Evolutionary conservation across 1,140 invertebrate species (phyloP).

Genomic region (Lethocerus indicus): DNA sequence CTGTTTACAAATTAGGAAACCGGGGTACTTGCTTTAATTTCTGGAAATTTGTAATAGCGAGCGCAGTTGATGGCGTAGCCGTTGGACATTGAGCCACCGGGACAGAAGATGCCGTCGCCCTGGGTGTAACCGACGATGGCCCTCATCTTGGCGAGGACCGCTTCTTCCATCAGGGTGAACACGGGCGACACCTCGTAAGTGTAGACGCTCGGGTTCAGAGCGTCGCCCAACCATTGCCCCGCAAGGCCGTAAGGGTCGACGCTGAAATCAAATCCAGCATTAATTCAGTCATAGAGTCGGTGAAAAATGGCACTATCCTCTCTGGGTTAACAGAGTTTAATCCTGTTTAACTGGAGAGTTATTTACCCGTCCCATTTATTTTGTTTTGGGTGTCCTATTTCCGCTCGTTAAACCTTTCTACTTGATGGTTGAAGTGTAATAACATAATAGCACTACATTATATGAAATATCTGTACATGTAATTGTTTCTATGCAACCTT

Average conservation of each 20-base stretch:
- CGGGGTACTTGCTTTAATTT: slow-evolving; percentile 56
- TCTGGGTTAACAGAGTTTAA: not conserved
- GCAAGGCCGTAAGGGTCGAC: slow-evolving; percentile 72
- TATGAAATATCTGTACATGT: too few species aligned
- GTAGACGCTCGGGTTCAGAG: slow-evolving; percentile 74
- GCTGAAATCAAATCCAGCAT: slow-evolving; percentile 23
- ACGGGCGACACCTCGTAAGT: slow-evolving; percentile 85
- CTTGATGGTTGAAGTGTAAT: too few species aligned
- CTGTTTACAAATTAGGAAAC: too few species aligned
- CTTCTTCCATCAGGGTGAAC: slow-evolving; percentile 73
- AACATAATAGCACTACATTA: too few species aligned
- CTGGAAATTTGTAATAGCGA: slow-evolving; percentile 53
- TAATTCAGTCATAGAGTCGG: not conserved
- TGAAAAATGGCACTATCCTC: not conserved
- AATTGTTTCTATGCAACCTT: not conserved
- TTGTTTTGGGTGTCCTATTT: too few species aligned
- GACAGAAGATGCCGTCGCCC: slow-evolving; percentile 80
- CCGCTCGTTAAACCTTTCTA: too few species aligned
- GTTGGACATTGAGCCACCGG: slow-evolving; percentile 89
- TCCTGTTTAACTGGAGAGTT: not conserved
- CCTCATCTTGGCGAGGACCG: slow-evolving; percentile 66
- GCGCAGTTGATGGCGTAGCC: slow-evolving; percentile 88
- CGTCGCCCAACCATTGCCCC: slow-evolving; percentile 71
- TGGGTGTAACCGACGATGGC: slow-evolving; percentile 68
- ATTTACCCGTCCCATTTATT: not conserved